These are phyloP conservation scores for Cistogaster globosa DNA, from an alignment of 2,888 invertebrate species.

Conservation along the genomic window DNA sequence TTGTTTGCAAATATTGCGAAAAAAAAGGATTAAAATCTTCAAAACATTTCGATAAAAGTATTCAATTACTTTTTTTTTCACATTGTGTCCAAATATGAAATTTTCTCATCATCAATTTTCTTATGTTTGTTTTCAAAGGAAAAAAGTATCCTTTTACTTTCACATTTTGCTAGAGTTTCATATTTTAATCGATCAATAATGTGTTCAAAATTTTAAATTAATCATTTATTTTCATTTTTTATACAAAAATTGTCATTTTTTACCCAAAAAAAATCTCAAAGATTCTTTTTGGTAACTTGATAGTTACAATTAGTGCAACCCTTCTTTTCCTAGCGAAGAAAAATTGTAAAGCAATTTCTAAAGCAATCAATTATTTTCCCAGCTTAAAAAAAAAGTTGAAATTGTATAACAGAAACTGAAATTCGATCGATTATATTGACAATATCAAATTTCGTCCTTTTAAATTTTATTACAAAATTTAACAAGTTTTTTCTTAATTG, in stretches of 20 bases:
- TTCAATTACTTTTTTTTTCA: conserved; percentile 44
- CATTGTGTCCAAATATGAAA: conserved; percentile 12
- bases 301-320: conserved; percentile 44
- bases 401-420: conserved; percentile 39
- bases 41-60: conserved; percentile 50
- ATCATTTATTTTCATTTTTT: conserved; percentile 35
- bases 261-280: conserved; percentile 25
- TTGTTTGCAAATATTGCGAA: conserved; percentile 65
- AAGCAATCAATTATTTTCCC: conserved; percentile 57
- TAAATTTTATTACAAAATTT: background rate
- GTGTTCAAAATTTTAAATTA: conserved; percentile 41
- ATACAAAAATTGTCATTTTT: conserved; percentile 47
- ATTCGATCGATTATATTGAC: conserved; percentile 46
- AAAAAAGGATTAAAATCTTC: conserved; percentile 62
- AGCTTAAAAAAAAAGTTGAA: background rate
- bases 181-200: conserved; percentile 40
- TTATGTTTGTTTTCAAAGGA: conserved; percentile 8
- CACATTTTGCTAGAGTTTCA: conserved; percentile 9
- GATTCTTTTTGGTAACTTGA: conserved; percentile 46
- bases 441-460: conserved; percentile 44
- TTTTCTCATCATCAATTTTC: conserved; percentile 49
- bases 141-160: conserved; percentile 62
- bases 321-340: conserved; percentile 20
- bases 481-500: too few species aligned
- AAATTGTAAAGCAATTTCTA: background rate